Percentiles rank a stretch among this genome's conserved stretches.
phyloP scores from a whole-genome alignment of 2,888 invertebrate genomes.

The Hypselothyrea guttata region DNA sequence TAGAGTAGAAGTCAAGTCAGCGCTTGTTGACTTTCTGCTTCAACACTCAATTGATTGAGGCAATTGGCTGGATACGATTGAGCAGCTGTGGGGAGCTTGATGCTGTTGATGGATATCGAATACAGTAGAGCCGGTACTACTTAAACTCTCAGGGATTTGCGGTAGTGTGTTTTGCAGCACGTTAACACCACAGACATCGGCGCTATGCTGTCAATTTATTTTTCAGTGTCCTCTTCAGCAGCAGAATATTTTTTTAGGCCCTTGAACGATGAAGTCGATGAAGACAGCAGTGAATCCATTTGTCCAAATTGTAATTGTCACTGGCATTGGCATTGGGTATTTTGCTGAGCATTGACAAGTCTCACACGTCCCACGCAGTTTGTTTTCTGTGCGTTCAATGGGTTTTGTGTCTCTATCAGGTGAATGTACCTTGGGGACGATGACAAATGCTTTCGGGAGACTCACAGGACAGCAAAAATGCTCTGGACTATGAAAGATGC shows the following conservation, averaged over 20 bases:
- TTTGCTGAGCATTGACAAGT: neutral
- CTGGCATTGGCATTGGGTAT: neutral
- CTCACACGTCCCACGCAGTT: constrained; percentile 16
- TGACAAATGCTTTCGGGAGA: constrained; percentile 49
- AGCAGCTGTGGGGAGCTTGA: constrained; percentile 30
- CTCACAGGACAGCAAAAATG: constrained; percentile 6
- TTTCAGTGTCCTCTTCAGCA: constrained; percentile 16
- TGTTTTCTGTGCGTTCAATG: constrained; percentile 27
- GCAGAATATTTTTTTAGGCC: constrained; percentile 14
- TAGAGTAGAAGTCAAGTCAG: constrained; percentile 29
- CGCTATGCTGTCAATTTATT: constrained; percentile 53
- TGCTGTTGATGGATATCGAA: constrained; percentile 63
- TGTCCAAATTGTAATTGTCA: constrained; percentile 63
- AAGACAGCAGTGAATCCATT: constrained; percentile 48
- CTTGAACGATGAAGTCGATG: constrained; percentile 39
- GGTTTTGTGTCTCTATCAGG: constrained; percentile 37
- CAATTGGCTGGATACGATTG: constrained; percentile 28
- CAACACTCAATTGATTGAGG: constrained; percentile 59
- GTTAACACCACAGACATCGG: constrained; percentile 37
- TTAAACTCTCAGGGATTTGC: constrained; percentile 51
- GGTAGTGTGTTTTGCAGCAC: constrained; percentile 31
- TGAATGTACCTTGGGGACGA: constrained; percentile 32
- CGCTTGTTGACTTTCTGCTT: constrained; percentile 53
- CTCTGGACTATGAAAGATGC: too few species aligned
- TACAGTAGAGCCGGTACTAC: constrained; percentile 27